A percentile compares a stretch with the other conserved stretches of the same genome.
These are phyloP conservation scores for Hanleya hanleyi DNA, from an alignment of 2,888 invertebrate species.

Conservation along the genomic window DNA sequence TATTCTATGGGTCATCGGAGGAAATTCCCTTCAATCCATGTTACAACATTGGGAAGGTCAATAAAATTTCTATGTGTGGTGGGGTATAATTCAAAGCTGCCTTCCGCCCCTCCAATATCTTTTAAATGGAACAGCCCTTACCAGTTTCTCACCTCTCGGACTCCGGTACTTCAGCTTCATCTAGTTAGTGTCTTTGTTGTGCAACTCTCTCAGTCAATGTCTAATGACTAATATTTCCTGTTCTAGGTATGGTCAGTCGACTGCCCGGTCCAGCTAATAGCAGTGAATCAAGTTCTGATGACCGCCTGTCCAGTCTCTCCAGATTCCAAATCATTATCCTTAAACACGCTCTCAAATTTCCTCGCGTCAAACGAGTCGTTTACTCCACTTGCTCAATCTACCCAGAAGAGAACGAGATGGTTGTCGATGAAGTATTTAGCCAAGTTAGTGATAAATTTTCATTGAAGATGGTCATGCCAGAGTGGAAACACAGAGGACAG, in stretches of 20 bases:
- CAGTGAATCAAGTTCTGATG: slow-evolving; percentile 62
- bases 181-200: no score
- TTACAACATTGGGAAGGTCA: no score
- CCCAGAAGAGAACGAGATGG: slow-evolving; percentile 89
- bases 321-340: slow-evolving; percentile 77
- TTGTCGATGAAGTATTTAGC: slow-evolving; percentile 83
- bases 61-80: no score
- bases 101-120: no score
- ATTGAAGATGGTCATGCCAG: slow-evolving; percentile 68
- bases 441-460: slow-evolving; percentile 67
- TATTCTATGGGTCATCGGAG: no score
- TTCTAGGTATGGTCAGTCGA: slow-evolving; percentile 76
- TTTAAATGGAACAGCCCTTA: no score
- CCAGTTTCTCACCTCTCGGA: no score
- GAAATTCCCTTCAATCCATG: no score
- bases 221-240: no score
- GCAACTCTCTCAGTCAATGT: background rate
- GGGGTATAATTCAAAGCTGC: no score
- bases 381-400: slow-evolving; percentile 97
- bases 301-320: slow-evolving; percentile 58
- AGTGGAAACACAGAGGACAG: slow-evolving; percentile 57
- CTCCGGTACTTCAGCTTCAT: no score
- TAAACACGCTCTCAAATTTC: slow-evolving; percentile 90
- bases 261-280: slow-evolving; percentile 77
- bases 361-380: slow-evolving; percentile 87